Percentiles rank a stretch among this genome's conserved stretches.
Evolutionary conservation across 2,888 invertebrate genomes (phyloP).

Genomic region (Chydorus sphaericus): DNA sequence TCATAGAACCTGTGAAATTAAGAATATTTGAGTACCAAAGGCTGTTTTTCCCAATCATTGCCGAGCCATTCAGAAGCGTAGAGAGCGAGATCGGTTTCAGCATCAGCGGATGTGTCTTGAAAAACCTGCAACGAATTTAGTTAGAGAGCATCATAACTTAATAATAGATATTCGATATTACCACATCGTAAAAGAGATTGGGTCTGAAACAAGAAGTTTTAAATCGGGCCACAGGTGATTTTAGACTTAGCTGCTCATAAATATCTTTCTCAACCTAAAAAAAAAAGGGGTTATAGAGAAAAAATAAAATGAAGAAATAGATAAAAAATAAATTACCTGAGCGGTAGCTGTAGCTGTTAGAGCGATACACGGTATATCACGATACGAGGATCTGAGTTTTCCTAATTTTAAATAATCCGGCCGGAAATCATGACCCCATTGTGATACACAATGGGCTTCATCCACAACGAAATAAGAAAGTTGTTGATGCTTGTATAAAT

Average conservation of each 20-base stretch:
- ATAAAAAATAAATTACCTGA: slow-evolving; percentile 30
- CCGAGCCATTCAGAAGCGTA: slow-evolving; percentile 54
- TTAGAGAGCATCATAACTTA: no score
- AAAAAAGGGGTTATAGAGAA: background rate
- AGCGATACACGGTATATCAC: slow-evolving; percentile 68
- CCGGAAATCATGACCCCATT: slow-evolving; percentile 98
- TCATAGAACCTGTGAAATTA: background rate
- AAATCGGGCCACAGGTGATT: slow-evolving; percentile 53
- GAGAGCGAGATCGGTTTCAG: slow-evolving; percentile 58
- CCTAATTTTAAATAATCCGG: slow-evolving; percentile 88
- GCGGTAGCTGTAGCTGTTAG: slow-evolving; percentile 87
- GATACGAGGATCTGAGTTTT: slow-evolving; percentile 42
- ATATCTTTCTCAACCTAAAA: slow-evolving; percentile 67
- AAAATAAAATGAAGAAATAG: background rate
- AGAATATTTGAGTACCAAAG: slow-evolving; percentile 19
- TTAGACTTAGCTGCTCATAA: slow-evolving; percentile 49
- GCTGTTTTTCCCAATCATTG: slow-evolving; percentile 29
- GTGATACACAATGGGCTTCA: slow-evolving; percentile 94
- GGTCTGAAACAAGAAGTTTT: slow-evolving; percentile 76
- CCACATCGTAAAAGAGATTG: slow-evolving; percentile 89
- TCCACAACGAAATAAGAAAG: slow-evolving; percentile 86
- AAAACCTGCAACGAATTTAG: no score
- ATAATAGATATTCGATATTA: no score
- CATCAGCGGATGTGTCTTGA: slow-evolving; percentile 67
- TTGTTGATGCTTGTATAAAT: slow-evolving; percentile 55